Evolutionary conservation across 2,888 invertebrate species (phyloP).

Genomic region (Timandra comae): DNA sequence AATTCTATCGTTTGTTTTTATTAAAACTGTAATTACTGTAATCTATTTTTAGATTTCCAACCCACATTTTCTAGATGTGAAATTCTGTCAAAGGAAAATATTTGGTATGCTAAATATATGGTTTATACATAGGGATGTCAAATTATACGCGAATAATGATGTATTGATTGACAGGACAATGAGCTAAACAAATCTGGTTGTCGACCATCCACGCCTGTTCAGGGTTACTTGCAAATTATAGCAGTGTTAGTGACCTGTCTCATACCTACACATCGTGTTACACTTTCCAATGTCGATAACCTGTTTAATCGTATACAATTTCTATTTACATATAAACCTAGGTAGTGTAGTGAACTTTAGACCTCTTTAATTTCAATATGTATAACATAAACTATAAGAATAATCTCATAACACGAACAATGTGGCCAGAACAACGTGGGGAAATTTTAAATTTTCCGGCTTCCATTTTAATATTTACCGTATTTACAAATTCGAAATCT

Average conservation of each 20-base stretch:
- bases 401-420: not conserved
- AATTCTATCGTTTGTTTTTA: no score
- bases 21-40: no score
- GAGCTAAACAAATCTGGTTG: conserved; percentile 30
- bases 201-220: conserved; percentile 31
- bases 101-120: conserved; percentile 17
- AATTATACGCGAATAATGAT: conserved; percentile 20
- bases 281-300: conserved; percentile 5
- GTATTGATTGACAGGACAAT: conserved; percentile 53
- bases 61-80: no score
- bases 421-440: no score
- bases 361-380: not conserved
- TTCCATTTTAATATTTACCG: no score
- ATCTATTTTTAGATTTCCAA: no score
- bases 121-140: conserved; percentile 11
- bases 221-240: conserved; percentile 19
- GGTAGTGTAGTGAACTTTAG: not conserved
- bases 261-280: conserved; percentile 2
- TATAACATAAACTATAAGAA: not conserved
- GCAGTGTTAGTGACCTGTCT: conserved; percentile 15
- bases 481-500: no score
- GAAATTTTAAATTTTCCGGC: no score
- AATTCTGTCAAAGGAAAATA: no score
- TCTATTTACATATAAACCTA: not conserved
- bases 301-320: conserved; percentile 3